Evolutionary conservation across 2,113 vertebrate species (phyloP).

Genomic region (Zosterops borbonicus): DNA sequence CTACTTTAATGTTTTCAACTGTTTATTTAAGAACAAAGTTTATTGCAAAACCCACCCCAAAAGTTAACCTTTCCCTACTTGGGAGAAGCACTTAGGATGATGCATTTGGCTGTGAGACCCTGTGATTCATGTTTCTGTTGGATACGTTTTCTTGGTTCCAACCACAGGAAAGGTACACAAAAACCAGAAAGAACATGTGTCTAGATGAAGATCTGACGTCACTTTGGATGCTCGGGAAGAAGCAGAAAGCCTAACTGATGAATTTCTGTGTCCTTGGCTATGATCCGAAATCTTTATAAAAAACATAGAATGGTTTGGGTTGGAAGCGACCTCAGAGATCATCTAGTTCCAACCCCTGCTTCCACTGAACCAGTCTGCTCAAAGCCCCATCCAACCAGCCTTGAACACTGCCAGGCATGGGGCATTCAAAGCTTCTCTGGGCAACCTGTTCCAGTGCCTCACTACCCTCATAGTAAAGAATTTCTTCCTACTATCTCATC

Average conservation of each 20-base stretch:
- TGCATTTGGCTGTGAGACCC: not conserved
- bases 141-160: not conserved
- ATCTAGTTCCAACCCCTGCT: rapidly evolving
- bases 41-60: not conserved
- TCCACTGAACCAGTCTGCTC: not conserved
- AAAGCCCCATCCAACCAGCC: not conserved
- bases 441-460: not conserved
- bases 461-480: not conserved
- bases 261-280: not conserved
- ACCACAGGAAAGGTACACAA: not conserved
- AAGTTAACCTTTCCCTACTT: not conserved
- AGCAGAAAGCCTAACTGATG: not conserved
- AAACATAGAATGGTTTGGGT: not conserved
- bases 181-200: not conserved
- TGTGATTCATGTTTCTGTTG: not conserved
- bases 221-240: not conserved
- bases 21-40: not conserved
- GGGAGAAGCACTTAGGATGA: not conserved
- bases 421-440: not conserved
- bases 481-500: not conserved
- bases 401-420: not conserved
- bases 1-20: not conserved
- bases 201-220: not conserved
- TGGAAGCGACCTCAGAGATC: not conserved
- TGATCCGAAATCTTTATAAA: not conserved